Conservation (phyloP, 2,888 invertebrate genomes). For the Metellina segmentata region DNA sequence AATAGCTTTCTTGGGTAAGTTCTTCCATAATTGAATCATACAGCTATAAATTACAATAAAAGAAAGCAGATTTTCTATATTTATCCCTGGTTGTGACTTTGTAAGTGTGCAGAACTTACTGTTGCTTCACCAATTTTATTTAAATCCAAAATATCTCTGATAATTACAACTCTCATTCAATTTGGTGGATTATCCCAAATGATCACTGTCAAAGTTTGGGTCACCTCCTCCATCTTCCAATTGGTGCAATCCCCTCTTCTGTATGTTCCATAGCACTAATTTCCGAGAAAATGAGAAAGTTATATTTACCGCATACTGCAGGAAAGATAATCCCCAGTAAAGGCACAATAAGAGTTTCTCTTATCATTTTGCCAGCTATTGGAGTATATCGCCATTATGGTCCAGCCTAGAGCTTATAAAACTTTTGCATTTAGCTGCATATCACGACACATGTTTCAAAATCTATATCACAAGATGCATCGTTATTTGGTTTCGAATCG, state of each 20-base stretch:
- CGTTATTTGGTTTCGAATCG: neutral
- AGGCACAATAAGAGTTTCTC: neutral
- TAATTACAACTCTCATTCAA: too few relatives aligned
- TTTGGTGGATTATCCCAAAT: too few relatives aligned
- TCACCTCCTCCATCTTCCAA: neutral
- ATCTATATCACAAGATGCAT: neutral
- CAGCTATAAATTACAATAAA: too few relatives aligned
- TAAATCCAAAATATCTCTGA: too few relatives aligned
- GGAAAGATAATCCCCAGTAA: conserved; percentile 29
- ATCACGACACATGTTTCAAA: conserved; percentile 15
- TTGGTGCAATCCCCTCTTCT: neutral
- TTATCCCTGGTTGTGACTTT: too few relatives aligned
- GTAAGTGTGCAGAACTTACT: too few relatives aligned
- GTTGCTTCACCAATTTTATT: too few relatives aligned
- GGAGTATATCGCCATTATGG: neutral
- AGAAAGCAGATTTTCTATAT: too few relatives aligned
- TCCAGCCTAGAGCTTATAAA: neutral
- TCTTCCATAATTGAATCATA: too few relatives aligned
- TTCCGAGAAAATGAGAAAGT: neutral
- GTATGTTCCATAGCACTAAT: neutral
- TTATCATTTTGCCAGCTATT: conserved; percentile 15
- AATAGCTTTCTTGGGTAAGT: too few relatives aligned
- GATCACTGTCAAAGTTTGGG: too few relatives aligned
- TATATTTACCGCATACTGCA: conserved; percentile 12
- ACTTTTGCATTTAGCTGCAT: neutral